Evolutionary conservation across 2,113 vertebrate species (phyloP), one percentile per base, ranked within the genome.

Genomic region (Urocolius indicus): DNA sequence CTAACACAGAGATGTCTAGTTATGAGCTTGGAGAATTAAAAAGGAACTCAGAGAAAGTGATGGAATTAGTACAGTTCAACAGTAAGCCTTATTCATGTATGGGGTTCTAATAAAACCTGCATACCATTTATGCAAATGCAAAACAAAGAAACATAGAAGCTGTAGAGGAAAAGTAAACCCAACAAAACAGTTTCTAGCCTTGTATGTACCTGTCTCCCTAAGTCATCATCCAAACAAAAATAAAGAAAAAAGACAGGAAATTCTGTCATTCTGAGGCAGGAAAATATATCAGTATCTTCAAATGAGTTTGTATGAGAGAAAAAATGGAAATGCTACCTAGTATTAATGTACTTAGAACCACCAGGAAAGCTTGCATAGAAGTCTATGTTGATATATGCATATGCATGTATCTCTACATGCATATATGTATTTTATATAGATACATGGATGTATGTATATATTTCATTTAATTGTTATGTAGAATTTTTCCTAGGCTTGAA

Each of bases 21-120:
- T 88, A 83, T 62, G 51, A 76, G 52, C 73, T 82, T 93, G 59
- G 80, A 91, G 80, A 81, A 74, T 8, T 32, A 89, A 92, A 86
- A 26, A 76, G 32, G 23, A 67, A n/a, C 48, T 54, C n/a, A 29
- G 30, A 83, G n/a, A 80, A 84, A 85, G n/a, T 36, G 89, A 96
- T 80, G 11, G 8, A 80, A 21, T 69, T 82, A 13, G 57, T 77
- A 49, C 12, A 81, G 22, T 90, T 68, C 55, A 84, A n/a, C 30
- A 54, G 54, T 54, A 96, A 97, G 57, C 6, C 22, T 5, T 27
- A 32, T 62, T 84, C 55, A 55, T 52, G 55, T 29, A 77, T 41
- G 73, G 10, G 59, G 89, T 63, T 15, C 36, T 76, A 73, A 72
- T 23, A 81, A 90, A 75, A 84, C 59, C 73, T 94, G 61, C 76